These are phyloP conservation scores for Trissolcus basalis DNA, from an alignment of 1,140 invertebrate genomes.

Conservation along the genomic window DNA sequence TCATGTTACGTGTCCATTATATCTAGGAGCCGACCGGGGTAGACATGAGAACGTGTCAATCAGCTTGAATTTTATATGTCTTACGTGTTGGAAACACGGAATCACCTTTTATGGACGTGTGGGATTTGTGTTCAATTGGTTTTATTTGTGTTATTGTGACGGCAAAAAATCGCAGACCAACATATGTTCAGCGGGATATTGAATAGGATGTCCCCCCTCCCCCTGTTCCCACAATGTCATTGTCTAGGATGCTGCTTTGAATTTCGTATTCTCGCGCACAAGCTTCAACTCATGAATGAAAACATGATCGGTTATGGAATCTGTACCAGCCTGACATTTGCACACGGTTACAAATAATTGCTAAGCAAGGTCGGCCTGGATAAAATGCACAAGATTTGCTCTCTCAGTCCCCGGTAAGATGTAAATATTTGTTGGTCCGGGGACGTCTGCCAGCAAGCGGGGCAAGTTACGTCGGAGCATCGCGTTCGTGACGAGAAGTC, in stretches of 20 bases:
- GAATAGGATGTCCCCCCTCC: no score
- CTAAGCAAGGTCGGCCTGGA: slow-evolving; percentile 10
- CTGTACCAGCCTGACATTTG: no score
- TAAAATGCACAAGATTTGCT: slow-evolving; percentile 2
- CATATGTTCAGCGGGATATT: not conserved
- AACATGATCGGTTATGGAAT: no score
- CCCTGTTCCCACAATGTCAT: not conserved
- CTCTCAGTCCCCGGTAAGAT: not conserved
- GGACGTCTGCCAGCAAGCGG: slow-evolving; percentile 38
- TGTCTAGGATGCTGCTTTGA: not conserved
- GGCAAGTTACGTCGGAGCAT: slow-evolving; percentile 26
- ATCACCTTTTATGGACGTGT: slow-evolving; percentile 19
- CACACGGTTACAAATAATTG: not conserved
- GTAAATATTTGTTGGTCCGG: slow-evolving; percentile 24
- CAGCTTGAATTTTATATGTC: slow-evolving; percentile 33
- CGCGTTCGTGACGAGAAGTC: slow-evolving; percentile 54
- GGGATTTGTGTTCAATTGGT: slow-evolving; percentile 12
- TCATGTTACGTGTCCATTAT: slow-evolving; percentile 51
- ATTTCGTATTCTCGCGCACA: no score
- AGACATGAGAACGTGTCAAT: slow-evolving; percentile 48
- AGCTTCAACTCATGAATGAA: no score
- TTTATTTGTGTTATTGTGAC: slow-evolving; percentile 21
- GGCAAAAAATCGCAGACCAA: slow-evolving; percentile 17
- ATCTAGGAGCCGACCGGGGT: slow-evolving; percentile 6
- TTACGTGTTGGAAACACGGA: slow-evolving; percentile 27